Evolutionary conservation across 2,113 vertebrate genomes (phyloP).

Genomic region (Lophius piscatorius): DNA sequence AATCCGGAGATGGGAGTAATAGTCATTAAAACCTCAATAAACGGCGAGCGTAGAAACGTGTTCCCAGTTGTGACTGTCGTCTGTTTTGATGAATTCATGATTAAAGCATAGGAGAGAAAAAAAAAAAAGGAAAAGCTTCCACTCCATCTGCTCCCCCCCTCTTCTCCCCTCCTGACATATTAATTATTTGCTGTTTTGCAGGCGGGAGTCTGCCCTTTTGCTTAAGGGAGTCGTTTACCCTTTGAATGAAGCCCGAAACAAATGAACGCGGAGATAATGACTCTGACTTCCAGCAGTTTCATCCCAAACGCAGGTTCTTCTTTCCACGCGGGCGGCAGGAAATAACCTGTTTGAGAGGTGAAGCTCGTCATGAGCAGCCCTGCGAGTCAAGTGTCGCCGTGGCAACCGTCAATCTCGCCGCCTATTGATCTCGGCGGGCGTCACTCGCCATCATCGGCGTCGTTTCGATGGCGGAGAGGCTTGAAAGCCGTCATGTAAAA

Average conservation of each 20-base stretch:
- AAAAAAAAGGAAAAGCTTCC: not conserved
- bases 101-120: constrained; percentile 21
- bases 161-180: constrained; percentile 58
- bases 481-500: constrained; percentile 49
- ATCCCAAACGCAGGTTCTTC: not conserved
- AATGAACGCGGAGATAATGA: constrained; percentile 27
- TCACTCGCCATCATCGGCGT: not conserved
- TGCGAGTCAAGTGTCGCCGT: constrained; percentile 43
- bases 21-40: not conserved
- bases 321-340: not conserved
- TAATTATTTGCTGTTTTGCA: constrained; percentile 77
- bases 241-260: constrained; percentile 55
- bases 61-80: too few species aligned
- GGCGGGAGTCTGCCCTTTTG: constrained; percentile 74
- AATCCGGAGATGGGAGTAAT: not conserved
- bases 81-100: constrained; percentile 26
- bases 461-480: not conserved
- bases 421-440: constrained; percentile 9
- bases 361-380: not conserved
- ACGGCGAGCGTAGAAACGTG: too few species aligned
- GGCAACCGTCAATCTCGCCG: constrained; percentile 42
- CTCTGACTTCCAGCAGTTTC: constrained; percentile 22
- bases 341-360: not conserved
- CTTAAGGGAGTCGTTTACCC: constrained; percentile 63
- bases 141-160: constrained; percentile 19